A percentile compares a stretch with the other conserved stretches of the same genome.
Conservation (phyloP, 2,797 vertebrate genomes). For the Helostoma temminkii region DNA sequence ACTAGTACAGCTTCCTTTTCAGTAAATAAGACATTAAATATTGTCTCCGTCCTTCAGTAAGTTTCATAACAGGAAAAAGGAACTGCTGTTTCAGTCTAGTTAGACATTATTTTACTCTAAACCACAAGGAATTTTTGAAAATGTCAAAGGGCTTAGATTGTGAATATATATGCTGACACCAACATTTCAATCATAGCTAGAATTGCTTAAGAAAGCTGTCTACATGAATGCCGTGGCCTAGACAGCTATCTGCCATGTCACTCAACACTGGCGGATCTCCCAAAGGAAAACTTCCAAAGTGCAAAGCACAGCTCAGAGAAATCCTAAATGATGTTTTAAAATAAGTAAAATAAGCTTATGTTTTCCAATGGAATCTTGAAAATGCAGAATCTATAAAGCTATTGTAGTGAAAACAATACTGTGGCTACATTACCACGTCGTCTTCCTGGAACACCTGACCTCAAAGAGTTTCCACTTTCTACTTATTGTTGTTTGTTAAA, state of each 20-base stretch:
- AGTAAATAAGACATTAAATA: constrained; percentile 10
- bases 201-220: background rate
- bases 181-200: background rate
- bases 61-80: constrained; percentile 16
- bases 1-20: constrained; percentile 18
- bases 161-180: background rate
- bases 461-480: constrained; percentile 65
- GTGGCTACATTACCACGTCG: background rate
- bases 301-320: background rate
- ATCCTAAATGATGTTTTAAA: constrained; percentile 4
- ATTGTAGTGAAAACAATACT: constrained; percentile 24
- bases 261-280: constrained; percentile 2
- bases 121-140: background rate
- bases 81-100: constrained; percentile 2
- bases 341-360: background rate
- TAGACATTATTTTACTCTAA: background rate
- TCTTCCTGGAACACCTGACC: constrained; percentile 70
- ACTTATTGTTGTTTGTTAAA: constrained; percentile 19
- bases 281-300: background rate
- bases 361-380: constrained; percentile 24
- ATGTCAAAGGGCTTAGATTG: background rate
- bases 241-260: background rate
- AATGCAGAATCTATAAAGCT: constrained; percentile 18
- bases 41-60: background rate
- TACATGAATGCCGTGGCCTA: background rate